Conservation (phyloP, 2,797 vertebrate species). For the Ibycter americanus region DNA sequence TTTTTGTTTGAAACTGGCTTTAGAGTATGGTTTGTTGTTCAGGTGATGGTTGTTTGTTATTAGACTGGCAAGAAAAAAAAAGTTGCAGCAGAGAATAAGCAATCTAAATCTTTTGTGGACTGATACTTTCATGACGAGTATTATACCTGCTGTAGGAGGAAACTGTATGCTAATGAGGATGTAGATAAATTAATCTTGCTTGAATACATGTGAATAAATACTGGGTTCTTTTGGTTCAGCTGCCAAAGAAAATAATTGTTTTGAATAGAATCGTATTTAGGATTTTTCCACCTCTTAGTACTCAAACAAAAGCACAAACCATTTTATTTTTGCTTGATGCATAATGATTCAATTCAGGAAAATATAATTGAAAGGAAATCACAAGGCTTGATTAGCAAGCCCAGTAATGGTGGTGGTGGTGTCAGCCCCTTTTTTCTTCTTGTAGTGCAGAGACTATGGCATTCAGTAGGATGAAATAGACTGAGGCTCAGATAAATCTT, state of each 20-base stretch:
- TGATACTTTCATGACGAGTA: neutral
- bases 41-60: neutral
- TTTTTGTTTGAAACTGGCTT: constrained; percentile 6
- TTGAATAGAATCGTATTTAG: neutral
- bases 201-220: constrained; percentile 14
- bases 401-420: neutral
- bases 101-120: neutral
- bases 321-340: neutral
- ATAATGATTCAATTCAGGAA: constrained; percentile 3
- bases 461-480: neutral
- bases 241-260: constrained; percentile 40
- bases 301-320: neutral
- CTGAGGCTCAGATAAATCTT: neutral
- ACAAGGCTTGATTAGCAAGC: constrained; percentile 18
- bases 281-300: constrained; percentile 15
- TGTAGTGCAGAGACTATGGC: neutral
- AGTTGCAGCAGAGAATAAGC: neutral
- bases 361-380: constrained; percentile 16
- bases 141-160: neutral
- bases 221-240: neutral
- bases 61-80: neutral
- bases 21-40: neutral
- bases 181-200: neutral
- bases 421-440: neutral
- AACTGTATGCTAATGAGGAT: neutral